Evolutionary conservation across 2,797 vertebrate species (phyloP).

Genomic region (Valencia hispanica): DNA sequence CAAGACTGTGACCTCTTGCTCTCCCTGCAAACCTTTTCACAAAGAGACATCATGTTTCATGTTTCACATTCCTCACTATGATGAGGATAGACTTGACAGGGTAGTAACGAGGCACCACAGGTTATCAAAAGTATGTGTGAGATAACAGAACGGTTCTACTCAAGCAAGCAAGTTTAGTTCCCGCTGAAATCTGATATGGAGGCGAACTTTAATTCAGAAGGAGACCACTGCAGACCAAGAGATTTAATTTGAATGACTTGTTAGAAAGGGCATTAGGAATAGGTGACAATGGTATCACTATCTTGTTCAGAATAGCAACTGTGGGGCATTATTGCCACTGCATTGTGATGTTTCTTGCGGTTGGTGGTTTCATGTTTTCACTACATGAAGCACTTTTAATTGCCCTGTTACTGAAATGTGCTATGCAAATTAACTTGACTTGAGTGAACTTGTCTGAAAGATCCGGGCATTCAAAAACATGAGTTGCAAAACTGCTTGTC

Average conservation of each 20-base stretch:
- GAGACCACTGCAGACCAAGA: not conserved
- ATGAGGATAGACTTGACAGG: constrained; percentile 44
- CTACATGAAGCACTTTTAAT: not conserved
- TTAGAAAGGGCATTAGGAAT: not conserved
- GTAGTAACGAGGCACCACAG: not conserved
- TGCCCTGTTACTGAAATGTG: not conserved
- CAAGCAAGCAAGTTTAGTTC: not conserved
- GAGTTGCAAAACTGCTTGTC: not conserved
- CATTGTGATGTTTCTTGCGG: not conserved
- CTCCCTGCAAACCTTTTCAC: constrained; percentile 8
- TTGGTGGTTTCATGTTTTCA: not conserved
- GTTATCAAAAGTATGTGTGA: constrained; percentile 12
- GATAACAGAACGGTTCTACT: not conserved
- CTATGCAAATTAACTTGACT: not conserved
- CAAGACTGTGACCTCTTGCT: constrained; percentile 38
- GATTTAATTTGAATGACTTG: not conserved
- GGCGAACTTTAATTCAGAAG: not conserved
- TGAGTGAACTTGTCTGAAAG: too few relatives aligned
- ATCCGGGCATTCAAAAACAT: not conserved
- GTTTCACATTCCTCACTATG: constrained; percentile 54
- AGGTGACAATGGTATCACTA: not conserved
- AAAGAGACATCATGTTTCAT: constrained; percentile 1
- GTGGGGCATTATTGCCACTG: not conserved
- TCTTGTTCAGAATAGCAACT: not conserved
- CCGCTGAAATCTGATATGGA: too few relatives aligned